phyloP scores from a whole-genome alignment of 1,140 invertebrate genomes.

The Bicyclus anynana region DNA sequence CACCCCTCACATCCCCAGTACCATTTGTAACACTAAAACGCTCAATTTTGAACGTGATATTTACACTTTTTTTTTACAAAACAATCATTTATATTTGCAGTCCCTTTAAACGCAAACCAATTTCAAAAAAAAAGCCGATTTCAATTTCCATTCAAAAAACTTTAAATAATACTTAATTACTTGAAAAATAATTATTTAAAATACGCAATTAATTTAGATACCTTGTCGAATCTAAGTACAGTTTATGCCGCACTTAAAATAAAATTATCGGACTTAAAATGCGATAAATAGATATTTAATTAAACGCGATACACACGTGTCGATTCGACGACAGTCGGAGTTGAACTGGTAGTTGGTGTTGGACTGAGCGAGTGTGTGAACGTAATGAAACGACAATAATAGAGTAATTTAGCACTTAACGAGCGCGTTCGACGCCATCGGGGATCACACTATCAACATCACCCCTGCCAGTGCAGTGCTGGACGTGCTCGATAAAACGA shows the following conservation, averaged over 20 bases:
- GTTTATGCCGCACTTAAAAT: too few relatives aligned
- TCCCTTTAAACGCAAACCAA: neutral
- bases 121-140: neutral
- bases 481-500: constrained; percentile 14
- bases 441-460: neutral
- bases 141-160: constrained; percentile 12
- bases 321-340: constrained; percentile 8
- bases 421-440: neutral
- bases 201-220: too few relatives aligned
- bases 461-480: neutral
- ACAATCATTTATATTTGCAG: neutral
- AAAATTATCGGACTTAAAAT: neutral
- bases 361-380: constrained; percentile 20
- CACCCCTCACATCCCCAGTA: constrained; percentile 53
- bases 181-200: too few relatives aligned
- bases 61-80: neutral
- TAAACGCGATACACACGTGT: constrained; percentile 15
- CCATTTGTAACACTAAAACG: constrained; percentile 35
- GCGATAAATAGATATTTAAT: neutral
- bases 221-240: too few relatives aligned
- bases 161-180: too few relatives aligned
- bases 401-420: constrained; percentile 6
- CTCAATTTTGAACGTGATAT: constrained; percentile 15
- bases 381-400: neutral
- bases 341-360: constrained; percentile 12